Evolutionary conservation across 2,888 invertebrate species (phyloP).

Genomic region (Bhutanitis thaidina): DNA sequence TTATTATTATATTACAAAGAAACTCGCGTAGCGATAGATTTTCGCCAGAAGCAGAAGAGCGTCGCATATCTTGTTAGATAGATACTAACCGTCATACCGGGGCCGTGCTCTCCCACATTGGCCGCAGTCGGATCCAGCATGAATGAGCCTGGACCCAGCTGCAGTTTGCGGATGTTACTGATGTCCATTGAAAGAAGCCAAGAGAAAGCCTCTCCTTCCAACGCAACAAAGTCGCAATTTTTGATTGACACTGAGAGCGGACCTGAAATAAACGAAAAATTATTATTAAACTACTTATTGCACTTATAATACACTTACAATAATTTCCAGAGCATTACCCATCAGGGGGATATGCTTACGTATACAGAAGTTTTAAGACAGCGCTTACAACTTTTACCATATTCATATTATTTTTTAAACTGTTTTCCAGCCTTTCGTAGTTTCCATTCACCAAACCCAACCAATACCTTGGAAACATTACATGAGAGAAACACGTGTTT

Average conservation of each 20-base stretch:
- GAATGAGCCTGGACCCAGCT: slow-evolving; percentile 81
- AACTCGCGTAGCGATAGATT: slow-evolving; percentile 15
- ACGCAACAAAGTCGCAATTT: slow-evolving; percentile 77
- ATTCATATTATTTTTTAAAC: too few relatives aligned
- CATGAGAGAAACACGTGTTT: too few relatives aligned
- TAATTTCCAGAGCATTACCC: too few relatives aligned
- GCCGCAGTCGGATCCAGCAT: slow-evolving; percentile 79
- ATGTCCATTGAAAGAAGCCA: slow-evolving; percentile 82
- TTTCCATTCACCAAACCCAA: too few relatives aligned
- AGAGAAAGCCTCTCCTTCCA: slow-evolving; percentile 83
- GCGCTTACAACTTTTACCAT: too few relatives aligned
- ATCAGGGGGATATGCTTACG: too few relatives aligned
- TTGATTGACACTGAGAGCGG: slow-evolving; percentile 82
- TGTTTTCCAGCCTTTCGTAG: too few relatives aligned
- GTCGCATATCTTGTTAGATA: not conserved
- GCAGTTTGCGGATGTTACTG: slow-evolving; percentile 76
- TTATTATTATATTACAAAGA: not conserved
- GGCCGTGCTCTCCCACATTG: slow-evolving; percentile 83
- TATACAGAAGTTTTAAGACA: too few relatives aligned
- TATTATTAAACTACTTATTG: slow-evolving; percentile 8
- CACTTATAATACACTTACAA: too few relatives aligned
- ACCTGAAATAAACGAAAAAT: slow-evolving; percentile 58
- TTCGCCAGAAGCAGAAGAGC: slow-evolving; percentile 19
- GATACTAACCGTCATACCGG: slow-evolving; percentile 74
- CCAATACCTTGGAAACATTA: too few relatives aligned